phyloP scores from a whole-genome alignment of 1,140 invertebrate species.

The Mesaphorura yosii region DNA sequence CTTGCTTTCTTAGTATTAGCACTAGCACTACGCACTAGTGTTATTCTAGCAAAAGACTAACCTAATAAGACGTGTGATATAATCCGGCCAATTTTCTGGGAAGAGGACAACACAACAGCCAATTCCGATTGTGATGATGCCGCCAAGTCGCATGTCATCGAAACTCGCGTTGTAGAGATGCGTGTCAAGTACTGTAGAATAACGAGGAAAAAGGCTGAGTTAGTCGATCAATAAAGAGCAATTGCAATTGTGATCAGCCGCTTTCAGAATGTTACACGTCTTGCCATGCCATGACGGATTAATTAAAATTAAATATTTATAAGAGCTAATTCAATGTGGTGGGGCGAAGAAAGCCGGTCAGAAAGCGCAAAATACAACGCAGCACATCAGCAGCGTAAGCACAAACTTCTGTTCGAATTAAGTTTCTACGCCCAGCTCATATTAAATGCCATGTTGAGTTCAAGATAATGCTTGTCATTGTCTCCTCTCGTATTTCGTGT shows the following conservation, averaged over 20 bases:
- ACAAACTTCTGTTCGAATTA: too few relatives aligned
- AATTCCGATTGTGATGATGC: constrained; percentile 76
- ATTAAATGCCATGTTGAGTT: too few relatives aligned
- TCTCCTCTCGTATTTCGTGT: too few relatives aligned
- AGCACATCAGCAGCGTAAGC: too few relatives aligned
- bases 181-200: constrained; percentile 66
- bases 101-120: constrained; percentile 89
- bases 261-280: constrained; percentile 2
- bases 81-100: constrained; percentile 89
- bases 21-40: too few relatives aligned
- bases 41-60: too few relatives aligned
- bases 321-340: constrained; percentile 3
- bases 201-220: constrained; percentile 23
- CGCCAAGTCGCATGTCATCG: constrained; percentile 85
- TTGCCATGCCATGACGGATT: not conserved
- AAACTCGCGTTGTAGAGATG: constrained; percentile 72
- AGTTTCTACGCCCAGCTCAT: too few relatives aligned
- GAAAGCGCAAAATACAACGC: constrained; percentile 2
- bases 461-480: too few relatives aligned
- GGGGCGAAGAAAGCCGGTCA: not conserved
- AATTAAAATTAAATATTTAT: constrained; percentile 11
- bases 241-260: too few relatives aligned
- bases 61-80: constrained; percentile 75
- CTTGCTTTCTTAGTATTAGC: too few relatives aligned
- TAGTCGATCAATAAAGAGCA: too few relatives aligned